Base-by-base conservation (phyloP, 1,140 invertebrate species). In the Cylas formicarius region DNA sequence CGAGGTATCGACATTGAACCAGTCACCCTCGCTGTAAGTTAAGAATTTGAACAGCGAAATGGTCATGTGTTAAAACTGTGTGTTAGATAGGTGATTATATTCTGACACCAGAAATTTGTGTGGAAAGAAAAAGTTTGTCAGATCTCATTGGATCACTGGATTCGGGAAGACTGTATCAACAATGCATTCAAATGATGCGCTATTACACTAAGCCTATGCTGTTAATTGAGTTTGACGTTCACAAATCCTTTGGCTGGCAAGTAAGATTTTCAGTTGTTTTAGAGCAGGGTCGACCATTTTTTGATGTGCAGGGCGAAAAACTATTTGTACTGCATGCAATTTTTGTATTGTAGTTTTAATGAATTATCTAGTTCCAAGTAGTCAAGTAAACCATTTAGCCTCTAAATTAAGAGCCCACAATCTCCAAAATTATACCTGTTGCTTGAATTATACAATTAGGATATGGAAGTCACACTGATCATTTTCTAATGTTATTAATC, bases 181-280 rank as follows among this genome's bases (percentile, higher is more conserved):
- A 99, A 68, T 86, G 86, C 31, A 78, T 86, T 31, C 78, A 88
- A 37, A 95, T 96, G 91, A 82, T 78, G 40, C 72, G 91, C 9
- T 78, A 86, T 67, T 96, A 95, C 65, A 74, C 77, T 14, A 85
- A 86, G 57, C 87, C 91, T 0, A 84, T 97, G 62, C 70, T 98
- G n/a, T 75, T 98, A 0, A 96, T 98, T 43, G 94, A 97, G 70
- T 97, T 97, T 72, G 92, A 96, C 73, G 82, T 90, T 61, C 90
- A 89, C 57, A 91, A 90, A 67, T 82, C 90, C 10, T 96, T 96
- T 61, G 80, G 78, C 58, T 71, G 94, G 44, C 88, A 91, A 74
- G 89, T 87, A 70, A 57, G 37, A 47, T 21, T 23, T 35, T 6
- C n/a, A 45, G 3, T 2, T 11, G 27, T 28, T 28, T 28, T 11